Base-by-base conservation (phyloP, 35 echinoderm and acorn worm species). In the Patiria miniata region DNA sequence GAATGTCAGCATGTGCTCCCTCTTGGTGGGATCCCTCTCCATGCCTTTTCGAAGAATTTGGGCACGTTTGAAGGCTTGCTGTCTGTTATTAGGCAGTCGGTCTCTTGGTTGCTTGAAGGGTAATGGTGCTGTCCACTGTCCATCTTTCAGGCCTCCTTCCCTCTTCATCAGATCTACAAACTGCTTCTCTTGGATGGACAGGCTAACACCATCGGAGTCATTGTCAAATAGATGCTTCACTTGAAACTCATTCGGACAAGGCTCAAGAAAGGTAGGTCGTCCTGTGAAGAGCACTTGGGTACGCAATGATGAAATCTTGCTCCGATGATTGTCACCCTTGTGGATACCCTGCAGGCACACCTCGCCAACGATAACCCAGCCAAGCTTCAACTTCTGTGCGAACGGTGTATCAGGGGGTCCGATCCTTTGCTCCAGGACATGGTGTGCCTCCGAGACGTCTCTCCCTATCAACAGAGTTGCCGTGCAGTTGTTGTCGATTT, bases 391-490 rank as follows among this genome's bases (percentile, higher is more conserved):
- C 42, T 47, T 47, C 42, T 47, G 42, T 4, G 42, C 42, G 12
- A 47, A 47, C 12, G 42, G 42, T 47, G 42, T 12, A 47, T 12
- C 42, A 47, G 12, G 42, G 42, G 42, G 12, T 12, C 42, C 42
- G 42, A 47, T 47, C 42, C 42, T 47, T 47, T 47, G 42, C 12
- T 47, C 42, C 42, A 47, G 42, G 42, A 47, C 42, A 12, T 47
- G 42, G 42, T 47, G 12, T 47, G 42, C 42, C 42, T 47, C 42
- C 12, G 12, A 12, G 4, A 86, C 29, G 17, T 86, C 84, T 32
- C 84, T 86, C 39, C 84, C 84, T 86, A 77, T 77, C 65, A 86
- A 77, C 26, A 69, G 84, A 9, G 84, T 86, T 68, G 65, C 65
- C 16, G 59, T 73, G 61, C 84, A 86, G 32, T 77, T 36, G 2